Evolutionary conservation across 2,113 vertebrate genomes (phyloP).

Genomic region (Solea senegalensis): DNA sequence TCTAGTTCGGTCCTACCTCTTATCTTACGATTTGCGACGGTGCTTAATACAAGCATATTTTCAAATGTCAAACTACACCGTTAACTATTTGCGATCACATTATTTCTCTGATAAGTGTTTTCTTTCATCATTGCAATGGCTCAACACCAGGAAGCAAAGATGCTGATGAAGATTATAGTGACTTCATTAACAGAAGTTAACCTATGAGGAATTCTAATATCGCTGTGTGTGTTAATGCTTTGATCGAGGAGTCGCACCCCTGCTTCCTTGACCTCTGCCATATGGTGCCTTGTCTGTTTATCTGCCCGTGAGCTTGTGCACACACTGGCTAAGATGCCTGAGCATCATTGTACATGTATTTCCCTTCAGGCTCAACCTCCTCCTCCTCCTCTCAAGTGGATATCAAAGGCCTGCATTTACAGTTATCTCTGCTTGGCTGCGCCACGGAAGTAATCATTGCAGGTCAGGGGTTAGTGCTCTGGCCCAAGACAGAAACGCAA

Average conservation of each 20-base stretch:
- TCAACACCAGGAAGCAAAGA: conserved; percentile 1
- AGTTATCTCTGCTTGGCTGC: conserved; percentile 80
- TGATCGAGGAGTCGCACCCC: conserved; percentile 39
- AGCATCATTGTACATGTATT: conserved; percentile 49
- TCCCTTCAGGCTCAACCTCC: conserved; percentile 63
- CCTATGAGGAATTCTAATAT: conserved; percentile 41
- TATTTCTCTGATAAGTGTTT: neutral
- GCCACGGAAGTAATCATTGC: conserved; percentile 71
- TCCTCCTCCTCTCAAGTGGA: conserved; percentile 55
- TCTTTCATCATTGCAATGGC: conserved; percentile 3
- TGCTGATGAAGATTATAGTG: neutral
- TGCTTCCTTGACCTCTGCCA: conserved; percentile 53
- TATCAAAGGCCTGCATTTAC: conserved; percentile 82
- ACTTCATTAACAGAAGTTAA: conserved; percentile 17
- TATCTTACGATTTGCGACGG: neutral
- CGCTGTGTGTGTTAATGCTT: conserved; percentile 22
- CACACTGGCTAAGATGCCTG: conserved; percentile 37
- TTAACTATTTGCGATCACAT: neutral
- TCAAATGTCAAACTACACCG: neutral
- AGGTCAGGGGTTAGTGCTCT: conserved; percentile 65
- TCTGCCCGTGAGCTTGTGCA: conserved; percentile 15
- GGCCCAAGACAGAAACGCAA: conserved; percentile 65
- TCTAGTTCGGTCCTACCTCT: no score
- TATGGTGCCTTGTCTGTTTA: conserved; percentile 48
- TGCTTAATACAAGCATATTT: neutral